Base-by-base conservation (phyloP, 2,888 invertebrate species). In the Drosophila cognata region DNA sequence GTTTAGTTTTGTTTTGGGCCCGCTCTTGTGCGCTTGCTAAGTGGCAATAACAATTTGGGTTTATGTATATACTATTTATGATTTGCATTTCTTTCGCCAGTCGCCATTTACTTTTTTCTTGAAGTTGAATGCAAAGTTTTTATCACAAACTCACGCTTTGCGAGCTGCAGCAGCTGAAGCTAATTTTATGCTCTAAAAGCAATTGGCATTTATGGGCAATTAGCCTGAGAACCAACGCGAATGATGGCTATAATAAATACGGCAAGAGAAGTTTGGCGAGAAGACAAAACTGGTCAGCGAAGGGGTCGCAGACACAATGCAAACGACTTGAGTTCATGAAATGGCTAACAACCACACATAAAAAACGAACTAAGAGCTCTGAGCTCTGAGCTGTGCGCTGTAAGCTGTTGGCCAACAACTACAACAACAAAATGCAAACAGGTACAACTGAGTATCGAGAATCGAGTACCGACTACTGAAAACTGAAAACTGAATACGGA, bases 11-110 rank as follows among this genome's bases (percentile, higher is more conserved):
- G 64, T 62, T 61, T 74, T 68, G 18, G 48, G 61, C 61, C 33
- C 31, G 51, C 63, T 35, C 46, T 74, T 36, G 62, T 52, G 66
- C 75, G 62, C 68, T 46, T 66, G 71, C 80, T 87, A 82, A 84
- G 80, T 87, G 87, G 82, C 87, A 80, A 84, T 84, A 84, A 84
- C 76, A 80, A 82, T 84, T 87, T 78, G 60, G 67, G 67, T 74
- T 87, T 76, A 86, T 82, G 83, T 73, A 80, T 77, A 81, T 55
- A 77, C 68, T 66, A 83, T 83, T 88, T 85, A 81, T 77, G 60
- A 35, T 35, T 50, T 53, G 63, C 71, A 50, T 65, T 56, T 35
- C 55, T 28, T 55, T 55, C 4, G 36, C 55, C 6, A 38, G 28
- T 55, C 8, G 36, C 7, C 35, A 21, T 18, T 35, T 35, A 5